Percentiles rank a stretch among this genome's conserved stretches.
Evolutionary conservation across 1,140 invertebrate species (phyloP).

Genomic region (Halesus radiatus): DNA sequence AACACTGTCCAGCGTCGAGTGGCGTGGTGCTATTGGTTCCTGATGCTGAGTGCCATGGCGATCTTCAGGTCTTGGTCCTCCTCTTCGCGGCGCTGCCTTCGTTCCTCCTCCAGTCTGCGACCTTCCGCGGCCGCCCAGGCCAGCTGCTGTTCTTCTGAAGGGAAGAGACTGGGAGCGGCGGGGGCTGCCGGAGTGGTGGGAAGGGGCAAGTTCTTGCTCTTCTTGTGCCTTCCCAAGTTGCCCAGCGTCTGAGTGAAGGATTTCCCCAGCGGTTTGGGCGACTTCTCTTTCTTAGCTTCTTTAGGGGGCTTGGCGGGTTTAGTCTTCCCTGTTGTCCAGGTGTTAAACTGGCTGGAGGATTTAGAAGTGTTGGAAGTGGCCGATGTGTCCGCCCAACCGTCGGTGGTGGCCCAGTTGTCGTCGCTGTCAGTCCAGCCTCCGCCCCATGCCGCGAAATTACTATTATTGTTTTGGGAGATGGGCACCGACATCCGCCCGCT

Average conservation of each 20-base stretch:
- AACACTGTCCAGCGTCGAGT: background rate
- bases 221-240: slow-evolving; percentile 62
- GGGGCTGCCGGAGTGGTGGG: background rate
- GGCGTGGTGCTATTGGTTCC: slow-evolving; percentile 41
- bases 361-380: slow-evolving; percentile 9
- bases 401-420: slow-evolving; percentile 61
- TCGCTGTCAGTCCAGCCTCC: slow-evolving; percentile 62
- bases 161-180: slow-evolving; percentile 52
- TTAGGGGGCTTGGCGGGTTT: slow-evolving; percentile 44
- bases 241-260: slow-evolving; percentile 58
- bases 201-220: slow-evolving; percentile 22
- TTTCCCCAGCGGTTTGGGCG: slow-evolving; percentile 62
- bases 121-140: slow-evolving; percentile 74
- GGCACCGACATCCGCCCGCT: slow-evolving; percentile 55
- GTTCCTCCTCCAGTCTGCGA: slow-evolving; percentile 65
- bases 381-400: slow-evolving; percentile 42
- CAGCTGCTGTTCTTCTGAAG: slow-evolving; percentile 70
- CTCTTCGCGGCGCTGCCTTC: slow-evolving; percentile 64
- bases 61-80: slow-evolving; percentile 72
- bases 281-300: slow-evolving; percentile 65
- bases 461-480: slow-evolving; percentile 54
- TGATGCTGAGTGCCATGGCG: slow-evolving; percentile 69
- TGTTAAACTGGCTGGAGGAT: slow-evolving; percentile 16
- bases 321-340: slow-evolving; percentile 59
- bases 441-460: slow-evolving; percentile 63